Percentiles rank a stretch among this genome's conserved stretches.
Conservation (phyloP, 1,140 invertebrate genomes). For the Papilio glaucus region DNA sequence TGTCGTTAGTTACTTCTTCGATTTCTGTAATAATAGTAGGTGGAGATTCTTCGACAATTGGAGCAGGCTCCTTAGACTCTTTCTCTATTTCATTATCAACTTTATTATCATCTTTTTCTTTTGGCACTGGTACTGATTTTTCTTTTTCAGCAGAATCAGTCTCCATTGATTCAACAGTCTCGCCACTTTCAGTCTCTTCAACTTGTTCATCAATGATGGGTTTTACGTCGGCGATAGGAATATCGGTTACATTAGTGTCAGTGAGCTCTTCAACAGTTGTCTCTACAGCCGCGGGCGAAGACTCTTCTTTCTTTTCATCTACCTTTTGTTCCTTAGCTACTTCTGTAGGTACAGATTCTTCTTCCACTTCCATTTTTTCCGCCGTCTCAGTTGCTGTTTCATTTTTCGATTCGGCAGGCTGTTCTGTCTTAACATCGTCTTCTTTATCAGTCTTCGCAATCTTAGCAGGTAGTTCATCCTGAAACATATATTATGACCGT, state of each 20-base stretch:
- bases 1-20: constrained; percentile 63
- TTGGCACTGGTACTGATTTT: constrained; percentile 39
- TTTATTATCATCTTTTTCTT: constrained; percentile 44
- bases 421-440: constrained; percentile 55
- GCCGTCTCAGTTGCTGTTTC: constrained; percentile 43
- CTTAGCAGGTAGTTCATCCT: constrained; percentile 74
- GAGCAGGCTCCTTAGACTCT: constrained; percentile 37
- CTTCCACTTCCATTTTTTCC: constrained; percentile 70
- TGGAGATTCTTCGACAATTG: constrained; percentile 60
- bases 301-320: constrained; percentile 40
- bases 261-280: constrained; percentile 59
- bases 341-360: constrained; percentile 42
- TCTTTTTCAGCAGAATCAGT: constrained; percentile 40
- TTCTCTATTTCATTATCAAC: constrained; percentile 43
- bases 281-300: constrained; percentile 37
- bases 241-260: constrained; percentile 50
- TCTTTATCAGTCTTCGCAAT: constrained; percentile 68
- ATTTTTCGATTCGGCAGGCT: constrained; percentile 30
- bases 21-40: constrained; percentile 66
- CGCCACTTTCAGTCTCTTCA: constrained; percentile 18
- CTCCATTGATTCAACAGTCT: constrained; percentile 20
- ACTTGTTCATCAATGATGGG: constrained; percentile 45
- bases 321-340: constrained; percentile 28
- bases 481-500: constrained; percentile 41
- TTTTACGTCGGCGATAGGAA: constrained; percentile 49